These are phyloP conservation scores for Perithous albicinctus DNA, from an alignment of 2,888 invertebrate species.

Conservation along the genomic window DNA sequence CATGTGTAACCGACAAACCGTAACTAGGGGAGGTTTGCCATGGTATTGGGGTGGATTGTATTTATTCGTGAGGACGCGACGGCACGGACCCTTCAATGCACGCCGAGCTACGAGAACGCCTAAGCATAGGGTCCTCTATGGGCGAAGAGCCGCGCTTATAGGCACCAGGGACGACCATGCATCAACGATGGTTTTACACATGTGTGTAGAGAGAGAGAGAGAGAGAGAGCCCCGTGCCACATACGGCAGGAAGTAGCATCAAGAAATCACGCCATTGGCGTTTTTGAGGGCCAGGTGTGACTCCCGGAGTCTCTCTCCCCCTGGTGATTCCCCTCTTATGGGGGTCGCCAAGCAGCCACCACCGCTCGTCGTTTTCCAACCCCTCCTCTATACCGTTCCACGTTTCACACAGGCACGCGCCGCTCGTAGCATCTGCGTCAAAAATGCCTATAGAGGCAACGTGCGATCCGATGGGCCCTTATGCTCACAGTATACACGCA, in stretches of 20 bases:
- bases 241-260: constrained; percentile 67
- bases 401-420: constrained; percentile 79
- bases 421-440: constrained; percentile 78
- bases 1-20: constrained; percentile 69
- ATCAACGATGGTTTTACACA: neutral
- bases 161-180: neutral
- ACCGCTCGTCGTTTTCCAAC: constrained; percentile 55
- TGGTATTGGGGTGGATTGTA: constrained; percentile 47
- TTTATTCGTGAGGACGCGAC: constrained; percentile 39
- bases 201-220: neutral
- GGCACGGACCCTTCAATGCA: neutral
- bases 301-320: constrained; percentile 47
- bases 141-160: neutral
- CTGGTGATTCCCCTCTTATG: constrained; percentile 30
- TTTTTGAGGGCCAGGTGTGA: constrained; percentile 67
- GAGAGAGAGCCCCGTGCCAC: constrained; percentile 29
- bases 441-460: constrained; percentile 59
- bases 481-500: constrained; percentile 31
- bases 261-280: constrained; percentile 68
- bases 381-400: constrained; percentile 67
- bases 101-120: neutral
- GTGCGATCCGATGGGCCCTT: constrained; percentile 40
- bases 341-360: constrained; percentile 44
- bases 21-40: constrained; percentile 55
- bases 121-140: neutral